Evolutionary conservation across 2,113 vertebrate species (phyloP).

Genomic region (Tachuris rubrigastra): DNA sequence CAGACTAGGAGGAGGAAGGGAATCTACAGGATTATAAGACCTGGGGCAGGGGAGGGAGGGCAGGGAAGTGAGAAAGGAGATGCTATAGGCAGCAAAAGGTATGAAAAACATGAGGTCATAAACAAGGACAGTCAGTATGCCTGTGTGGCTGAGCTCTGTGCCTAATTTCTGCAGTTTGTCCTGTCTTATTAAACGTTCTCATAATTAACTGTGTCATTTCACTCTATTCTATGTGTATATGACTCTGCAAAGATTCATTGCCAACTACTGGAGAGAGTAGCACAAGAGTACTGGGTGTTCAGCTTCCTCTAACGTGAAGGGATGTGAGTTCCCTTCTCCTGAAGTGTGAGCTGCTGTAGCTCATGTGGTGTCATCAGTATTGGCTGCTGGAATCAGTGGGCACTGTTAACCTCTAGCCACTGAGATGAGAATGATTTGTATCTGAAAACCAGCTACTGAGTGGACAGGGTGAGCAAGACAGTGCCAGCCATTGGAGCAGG

Average conservation of each 20-base stretch:
- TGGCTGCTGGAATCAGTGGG: background rate
- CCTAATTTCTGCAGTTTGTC: background rate
- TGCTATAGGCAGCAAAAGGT: background rate
- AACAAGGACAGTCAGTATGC: background rate
- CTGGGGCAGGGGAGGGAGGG: rapidly evolving
- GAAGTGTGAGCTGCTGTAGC: background rate
- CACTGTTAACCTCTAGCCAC: rapidly evolving
- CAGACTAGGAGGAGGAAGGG: background rate
- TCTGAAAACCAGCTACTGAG: background rate
- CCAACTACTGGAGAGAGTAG: background rate
- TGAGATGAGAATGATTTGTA: background rate
- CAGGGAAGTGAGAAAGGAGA: background rate
- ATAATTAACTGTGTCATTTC: background rate
- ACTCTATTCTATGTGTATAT: background rate
- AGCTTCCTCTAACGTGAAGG: background rate
- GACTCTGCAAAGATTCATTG: background rate
- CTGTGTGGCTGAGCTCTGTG: background rate
- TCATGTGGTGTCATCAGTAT: background rate
- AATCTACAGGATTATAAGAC: background rate
- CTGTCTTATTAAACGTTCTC: background rate
- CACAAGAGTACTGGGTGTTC: background rate
- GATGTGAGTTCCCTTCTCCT: background rate
- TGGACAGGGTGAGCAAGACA: background rate
- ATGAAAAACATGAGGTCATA: background rate
- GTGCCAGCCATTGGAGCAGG: background rate